These are phyloP conservation scores for Caranx ignobilis DNA, from an alignment of 2,113 vertebrate species.

Conservation along the genomic window DNA sequence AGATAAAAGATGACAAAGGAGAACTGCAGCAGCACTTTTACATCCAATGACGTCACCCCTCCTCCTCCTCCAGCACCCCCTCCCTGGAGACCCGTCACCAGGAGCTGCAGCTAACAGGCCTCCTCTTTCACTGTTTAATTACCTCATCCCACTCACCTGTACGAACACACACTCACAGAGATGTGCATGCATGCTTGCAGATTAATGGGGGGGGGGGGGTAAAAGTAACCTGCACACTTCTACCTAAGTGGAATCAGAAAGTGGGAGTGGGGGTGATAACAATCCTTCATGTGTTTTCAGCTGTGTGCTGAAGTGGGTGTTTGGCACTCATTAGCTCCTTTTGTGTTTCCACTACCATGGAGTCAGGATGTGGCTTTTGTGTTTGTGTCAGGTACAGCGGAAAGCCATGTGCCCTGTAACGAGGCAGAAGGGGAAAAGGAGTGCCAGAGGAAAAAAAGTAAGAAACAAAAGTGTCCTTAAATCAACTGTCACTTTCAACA, in stretches of 20 bases:
- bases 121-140: slow-evolving; percentile 35
- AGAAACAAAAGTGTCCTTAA: slow-evolving; percentile 54
- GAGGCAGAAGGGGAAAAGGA: slow-evolving; percentile 54
- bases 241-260: slow-evolving; percentile 27
- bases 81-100: slow-evolving; percentile 52
- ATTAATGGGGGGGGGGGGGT: too few relatives aligned
- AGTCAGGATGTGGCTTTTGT: slow-evolving; percentile 65
- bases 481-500: slow-evolving; percentile 68
- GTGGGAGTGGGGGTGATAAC: slow-evolving; percentile 6
- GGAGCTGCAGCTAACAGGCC: slow-evolving; percentile 47
- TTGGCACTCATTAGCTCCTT: slow-evolving; percentile 52
- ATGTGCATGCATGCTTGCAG: not conserved
- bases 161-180: slow-evolving; percentile 7
- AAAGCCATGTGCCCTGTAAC: slow-evolving; percentile 49
- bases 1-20: slow-evolving; percentile 40
- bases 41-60: slow-evolving; percentile 66
- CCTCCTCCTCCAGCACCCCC: slow-evolving; percentile 6
- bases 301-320: slow-evolving; percentile 34
- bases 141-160: slow-evolving; percentile 53
- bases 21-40: slow-evolving; percentile 57
- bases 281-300: slow-evolving; percentile 13
- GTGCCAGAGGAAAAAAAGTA: slow-evolving; percentile 19
- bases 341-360: slow-evolving; percentile 59
- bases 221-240: slow-evolving; percentile 9
- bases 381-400: slow-evolving; percentile 30